Percentiles rank a stretch among this genome's conserved stretches.
Conservation (phyloP, 2,797 vertebrate genomes). For the Halcyon smyrnensis region DNA sequence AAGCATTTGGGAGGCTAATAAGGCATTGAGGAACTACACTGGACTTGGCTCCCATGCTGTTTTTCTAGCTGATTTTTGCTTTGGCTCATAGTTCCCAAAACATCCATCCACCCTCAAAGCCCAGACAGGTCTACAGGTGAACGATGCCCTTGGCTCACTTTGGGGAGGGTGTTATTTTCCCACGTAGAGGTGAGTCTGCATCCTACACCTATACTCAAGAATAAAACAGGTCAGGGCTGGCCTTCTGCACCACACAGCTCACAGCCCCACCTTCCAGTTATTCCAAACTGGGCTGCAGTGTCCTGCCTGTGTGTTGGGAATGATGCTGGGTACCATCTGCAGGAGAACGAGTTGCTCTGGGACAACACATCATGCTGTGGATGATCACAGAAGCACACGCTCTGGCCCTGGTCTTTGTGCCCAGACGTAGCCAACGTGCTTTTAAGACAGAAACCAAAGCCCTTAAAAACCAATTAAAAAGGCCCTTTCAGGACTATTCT, state of each 20-base stretch:
- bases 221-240: not conserved
- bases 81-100: not conserved
- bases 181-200: not conserved
- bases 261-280: not conserved
- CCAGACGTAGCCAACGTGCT: not conserved
- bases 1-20: not conserved
- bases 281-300: not conserved
- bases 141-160: not conserved
- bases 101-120: not conserved
- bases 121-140: not conserved
- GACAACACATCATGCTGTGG: not conserved
- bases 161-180: not conserved
- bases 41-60: not conserved
- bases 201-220: accelerated
- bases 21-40: not conserved
- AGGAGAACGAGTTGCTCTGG: not conserved
- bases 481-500: not conserved
- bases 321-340: accelerated
- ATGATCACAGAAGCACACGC: not conserved
- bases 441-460: not conserved
- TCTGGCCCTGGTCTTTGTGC: not conserved
- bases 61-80: not conserved
- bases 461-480: not conserved
- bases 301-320: not conserved
- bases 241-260: not conserved